These are phyloP conservation scores for Drosophila pseudotakahashii DNA, from an alignment of 2,888 invertebrate species.

Conservation along the genomic window DNA sequence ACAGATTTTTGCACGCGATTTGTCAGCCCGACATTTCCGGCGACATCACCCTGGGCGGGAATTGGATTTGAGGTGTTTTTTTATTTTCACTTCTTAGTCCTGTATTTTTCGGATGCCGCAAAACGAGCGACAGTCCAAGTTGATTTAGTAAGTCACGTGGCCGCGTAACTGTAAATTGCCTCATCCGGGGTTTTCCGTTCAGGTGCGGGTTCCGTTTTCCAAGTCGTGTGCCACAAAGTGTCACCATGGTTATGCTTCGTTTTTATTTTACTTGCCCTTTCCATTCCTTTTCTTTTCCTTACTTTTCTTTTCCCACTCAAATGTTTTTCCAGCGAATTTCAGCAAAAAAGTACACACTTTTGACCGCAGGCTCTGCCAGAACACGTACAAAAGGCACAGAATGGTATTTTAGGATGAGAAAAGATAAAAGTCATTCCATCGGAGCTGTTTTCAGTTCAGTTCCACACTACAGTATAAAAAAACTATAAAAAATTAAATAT, in stretches of 20 bases:
- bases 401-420: conserved; percentile 38
- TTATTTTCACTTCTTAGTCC: conserved; percentile 27
- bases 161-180: conserved; percentile 74
- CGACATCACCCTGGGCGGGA: conserved; percentile 49
- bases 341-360: conserved; percentile 21
- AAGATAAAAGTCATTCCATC: conserved; percentile 46
- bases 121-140: conserved; percentile 53
- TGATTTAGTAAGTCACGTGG: conserved; percentile 82
- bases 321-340: conserved; percentile 65
- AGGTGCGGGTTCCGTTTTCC: conserved; percentile 16
- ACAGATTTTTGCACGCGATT: conserved; percentile 80
- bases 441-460: not conserved
- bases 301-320: conserved; percentile 28
- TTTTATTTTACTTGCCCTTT: conserved; percentile 14
- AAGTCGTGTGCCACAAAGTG: conserved; percentile 56
- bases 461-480: not conserved
- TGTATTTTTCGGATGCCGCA: conserved; percentile 51
- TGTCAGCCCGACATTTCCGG: conserved; percentile 81
- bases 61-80: conserved; percentile 60
- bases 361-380: conserved; percentile 49
- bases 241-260: conserved; percentile 26
- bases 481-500: too few species aligned
- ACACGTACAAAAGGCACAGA: conserved; percentile 10
- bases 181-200: conserved; percentile 15
- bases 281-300: conserved; percentile 7